Conservation (phyloP, 2,113 vertebrate genomes). For the Malurus alboscapulatus region DNA sequence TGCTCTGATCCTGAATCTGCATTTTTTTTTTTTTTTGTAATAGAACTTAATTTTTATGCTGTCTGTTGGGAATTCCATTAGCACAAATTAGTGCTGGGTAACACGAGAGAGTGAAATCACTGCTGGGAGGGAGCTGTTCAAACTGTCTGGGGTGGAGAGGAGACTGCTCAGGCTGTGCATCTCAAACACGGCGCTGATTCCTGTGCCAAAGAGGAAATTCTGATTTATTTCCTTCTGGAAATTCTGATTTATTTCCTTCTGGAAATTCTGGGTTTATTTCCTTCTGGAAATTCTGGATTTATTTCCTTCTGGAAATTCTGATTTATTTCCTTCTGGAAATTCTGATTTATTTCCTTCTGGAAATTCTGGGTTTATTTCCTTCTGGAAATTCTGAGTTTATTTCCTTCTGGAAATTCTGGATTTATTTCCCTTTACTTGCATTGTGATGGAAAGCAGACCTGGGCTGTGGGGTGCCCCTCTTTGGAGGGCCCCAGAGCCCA, state of each 20-base stretch:
- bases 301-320: too few relatives aligned
- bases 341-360: not conserved
- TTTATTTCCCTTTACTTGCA: too few relatives aligned
- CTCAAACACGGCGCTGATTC: not conserved
- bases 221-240: too few relatives aligned
- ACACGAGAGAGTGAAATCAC: not conserved
- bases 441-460: rapidly evolving
- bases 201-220: not conserved
- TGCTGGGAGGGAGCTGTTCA: not conserved
- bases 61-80: slow-evolving; percentile 9
- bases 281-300: too few relatives aligned
- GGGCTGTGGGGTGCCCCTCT: rapidly evolving
- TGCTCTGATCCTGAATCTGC: not conserved
- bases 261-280: too few relatives aligned
- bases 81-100: not conserved
- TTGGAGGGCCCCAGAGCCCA: too few relatives aligned
- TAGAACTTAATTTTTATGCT: not conserved
- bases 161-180: not conserved
- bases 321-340: too few relatives aligned
- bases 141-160: not conserved
- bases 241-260: too few relatives aligned
- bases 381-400: not conserved
- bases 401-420: not conserved
- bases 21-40: slow-evolving; percentile 7
- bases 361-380: not conserved